Conservation (phyloP, 1,140 invertebrate genomes). For the Diploscapter pachys region DNA sequence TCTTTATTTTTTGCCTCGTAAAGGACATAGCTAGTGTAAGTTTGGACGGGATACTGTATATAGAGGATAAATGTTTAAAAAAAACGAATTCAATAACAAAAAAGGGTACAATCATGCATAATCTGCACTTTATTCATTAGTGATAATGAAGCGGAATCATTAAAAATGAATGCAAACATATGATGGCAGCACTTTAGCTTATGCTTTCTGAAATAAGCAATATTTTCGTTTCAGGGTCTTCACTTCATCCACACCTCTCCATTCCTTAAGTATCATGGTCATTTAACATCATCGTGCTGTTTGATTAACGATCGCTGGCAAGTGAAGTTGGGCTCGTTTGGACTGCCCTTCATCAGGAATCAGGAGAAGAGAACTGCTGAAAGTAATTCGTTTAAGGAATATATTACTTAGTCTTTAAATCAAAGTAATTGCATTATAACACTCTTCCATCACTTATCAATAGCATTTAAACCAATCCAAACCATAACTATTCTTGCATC, state of each 20-base stretch:
- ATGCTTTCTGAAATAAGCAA: background rate
- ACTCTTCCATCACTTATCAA: no score
- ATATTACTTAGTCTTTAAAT: no score
- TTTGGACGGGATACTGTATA: background rate
- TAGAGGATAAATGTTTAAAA: background rate
- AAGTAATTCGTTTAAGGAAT: background rate
- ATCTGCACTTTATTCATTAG: background rate
- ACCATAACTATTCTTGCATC: background rate
- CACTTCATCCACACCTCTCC: slow-evolving; percentile 35
- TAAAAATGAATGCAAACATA: background rate
- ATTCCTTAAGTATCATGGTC: slow-evolving; percentile 32
- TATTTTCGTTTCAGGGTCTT: slow-evolving; percentile 33
- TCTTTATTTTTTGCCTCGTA: slow-evolving; percentile 37
- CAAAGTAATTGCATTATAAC: no score
- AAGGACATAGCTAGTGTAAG: slow-evolving; percentile 34
- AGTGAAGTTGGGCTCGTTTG: slow-evolving; percentile 38
- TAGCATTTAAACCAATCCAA: no score
- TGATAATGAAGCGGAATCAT: background rate
- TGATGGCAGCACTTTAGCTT: no score
- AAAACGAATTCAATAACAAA: background rate
- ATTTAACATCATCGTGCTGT: slow-evolving; percentile 35
- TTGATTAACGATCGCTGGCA: slow-evolving; percentile 43
- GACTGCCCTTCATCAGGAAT: slow-evolving; percentile 29
- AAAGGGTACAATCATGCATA: background rate
- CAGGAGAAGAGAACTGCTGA: slow-evolving; percentile 27